Conservation (phyloP, 2,888 invertebrate genomes). For the Perizoma flavofasciatum region DNA sequence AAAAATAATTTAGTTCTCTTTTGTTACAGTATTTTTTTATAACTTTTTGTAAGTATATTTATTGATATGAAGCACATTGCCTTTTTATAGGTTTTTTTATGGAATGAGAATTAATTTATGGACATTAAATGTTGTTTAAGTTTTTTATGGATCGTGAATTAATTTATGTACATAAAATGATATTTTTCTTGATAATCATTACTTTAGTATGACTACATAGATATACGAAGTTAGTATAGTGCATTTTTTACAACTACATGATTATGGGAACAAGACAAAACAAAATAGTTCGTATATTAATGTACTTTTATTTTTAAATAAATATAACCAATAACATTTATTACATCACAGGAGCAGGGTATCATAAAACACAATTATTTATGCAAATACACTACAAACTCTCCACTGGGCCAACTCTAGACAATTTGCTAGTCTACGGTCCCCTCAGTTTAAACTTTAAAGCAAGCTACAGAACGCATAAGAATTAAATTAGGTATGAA, state of each 20-base stretch:
- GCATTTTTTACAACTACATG: neutral
- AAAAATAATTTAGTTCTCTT: too few relatives aligned
- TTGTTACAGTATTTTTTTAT: too few relatives aligned
- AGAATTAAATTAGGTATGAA: neutral
- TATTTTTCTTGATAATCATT: too few relatives aligned
- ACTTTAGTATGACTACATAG: too few relatives aligned
- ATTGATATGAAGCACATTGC: too few relatives aligned
- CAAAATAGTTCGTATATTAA: constrained; percentile 67
- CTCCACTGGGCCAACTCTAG: constrained; percentile 43
- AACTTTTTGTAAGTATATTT: too few relatives aligned
- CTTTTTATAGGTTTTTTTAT: too few relatives aligned
- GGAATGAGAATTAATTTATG: too few relatives aligned
- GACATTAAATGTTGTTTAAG: too few relatives aligned
- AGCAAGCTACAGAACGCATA: constrained; percentile 17
- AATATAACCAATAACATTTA: constrained; percentile 84
- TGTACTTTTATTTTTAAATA: constrained; percentile 83
- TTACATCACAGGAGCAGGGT: constrained; percentile 84
- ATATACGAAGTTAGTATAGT: too few relatives aligned
- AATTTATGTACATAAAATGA: too few relatives aligned
- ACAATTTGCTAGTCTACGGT: constrained; percentile 23
- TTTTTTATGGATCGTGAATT: too few relatives aligned
- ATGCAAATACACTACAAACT: constrained; percentile 60
- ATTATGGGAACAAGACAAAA: constrained; percentile 27
- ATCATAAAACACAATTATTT: constrained; percentile 78
- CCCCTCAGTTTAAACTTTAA: constrained; percentile 25